Conservation (phyloP, 2,797 vertebrate species). For the Arremon brunneinucha region DNA sequence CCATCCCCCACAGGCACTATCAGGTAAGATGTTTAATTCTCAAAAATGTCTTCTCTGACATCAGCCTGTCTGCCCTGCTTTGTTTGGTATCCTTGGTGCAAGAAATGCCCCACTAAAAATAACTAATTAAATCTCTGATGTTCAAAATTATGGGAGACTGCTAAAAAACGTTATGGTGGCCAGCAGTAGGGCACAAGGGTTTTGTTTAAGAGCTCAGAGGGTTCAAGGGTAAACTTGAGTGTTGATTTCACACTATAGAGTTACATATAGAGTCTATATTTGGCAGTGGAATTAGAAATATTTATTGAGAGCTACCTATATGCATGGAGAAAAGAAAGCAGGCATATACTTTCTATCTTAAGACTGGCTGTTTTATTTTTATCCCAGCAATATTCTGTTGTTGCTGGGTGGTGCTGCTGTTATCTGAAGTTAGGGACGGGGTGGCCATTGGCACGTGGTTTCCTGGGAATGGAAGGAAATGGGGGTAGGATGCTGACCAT, state of each 20-base stretch:
- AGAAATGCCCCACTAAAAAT: neutral
- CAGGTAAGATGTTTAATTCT: constrained; percentile 78
- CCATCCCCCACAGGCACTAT: constrained; percentile 97
- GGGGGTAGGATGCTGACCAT: constrained; percentile 13
- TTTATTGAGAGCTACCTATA: constrained; percentile 5
- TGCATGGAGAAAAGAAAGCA: constrained; percentile 17
- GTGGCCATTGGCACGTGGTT: constrained; percentile 24
- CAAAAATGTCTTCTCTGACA: neutral
- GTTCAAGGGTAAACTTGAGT: neutral
- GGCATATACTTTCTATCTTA: constrained; percentile 13
- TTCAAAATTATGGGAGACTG: neutral
- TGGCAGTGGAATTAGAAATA: constrained; percentile 36
- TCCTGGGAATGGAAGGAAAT: constrained; percentile 55
- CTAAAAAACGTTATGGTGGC: neutral
- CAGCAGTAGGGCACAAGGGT: neutral
- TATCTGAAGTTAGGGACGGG: constrained; percentile 19
- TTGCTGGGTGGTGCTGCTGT: constrained; percentile 51
- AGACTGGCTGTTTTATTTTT: constrained; percentile 52
- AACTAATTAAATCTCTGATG: neutral
- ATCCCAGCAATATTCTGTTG: constrained; percentile 29
- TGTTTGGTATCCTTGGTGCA: neutral
- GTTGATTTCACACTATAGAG: neutral
- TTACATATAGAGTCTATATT: constrained; percentile 32
- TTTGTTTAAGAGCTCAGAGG: neutral
- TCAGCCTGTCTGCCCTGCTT: neutral